These are phyloP conservation scores for Myiagra hebetior DNA, from an alignment of 2,113 vertebrate genomes.

Conservation along the genomic window DNA sequence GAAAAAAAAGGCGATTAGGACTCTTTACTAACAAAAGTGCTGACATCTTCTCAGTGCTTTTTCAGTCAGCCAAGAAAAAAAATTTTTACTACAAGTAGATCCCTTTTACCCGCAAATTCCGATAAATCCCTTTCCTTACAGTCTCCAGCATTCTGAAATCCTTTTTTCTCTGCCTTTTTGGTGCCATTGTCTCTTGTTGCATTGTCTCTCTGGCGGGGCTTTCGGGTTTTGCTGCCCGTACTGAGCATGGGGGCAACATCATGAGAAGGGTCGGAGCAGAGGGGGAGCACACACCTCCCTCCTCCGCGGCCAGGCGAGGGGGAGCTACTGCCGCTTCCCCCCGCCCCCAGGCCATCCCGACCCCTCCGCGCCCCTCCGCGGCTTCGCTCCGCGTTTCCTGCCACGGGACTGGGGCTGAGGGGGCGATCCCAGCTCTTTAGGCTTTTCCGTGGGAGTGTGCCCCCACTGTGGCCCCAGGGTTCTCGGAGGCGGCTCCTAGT, in stretches of 20 bases:
- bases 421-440: not conserved
- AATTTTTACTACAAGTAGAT: not conserved
- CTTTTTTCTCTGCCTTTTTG: not conserved
- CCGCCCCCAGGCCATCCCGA: not conserved
- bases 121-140: not conserved
- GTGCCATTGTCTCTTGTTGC: conserved; percentile 27
- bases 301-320: not conserved
- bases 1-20: not conserved
- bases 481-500: not conserved
- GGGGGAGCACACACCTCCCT: not conserved
- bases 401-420: not conserved
- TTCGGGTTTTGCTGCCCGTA: not conserved
- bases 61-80: not conserved
- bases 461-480: not conserved
- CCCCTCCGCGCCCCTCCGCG: not conserved
- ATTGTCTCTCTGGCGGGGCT: not conserved
- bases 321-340: not conserved
- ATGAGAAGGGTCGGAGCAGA: not conserved
- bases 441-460: not conserved
- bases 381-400: not conserved
- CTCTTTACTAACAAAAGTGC: not conserved
- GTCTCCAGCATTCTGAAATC: not conserved
- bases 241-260: not conserved
- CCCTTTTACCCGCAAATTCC: not conserved
- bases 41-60: not conserved